Percentiles rank a stretch among this genome's conserved stretches.
Conservation (phyloP, 2,797 vertebrate genomes). For the Chloroceryle inda region DNA sequence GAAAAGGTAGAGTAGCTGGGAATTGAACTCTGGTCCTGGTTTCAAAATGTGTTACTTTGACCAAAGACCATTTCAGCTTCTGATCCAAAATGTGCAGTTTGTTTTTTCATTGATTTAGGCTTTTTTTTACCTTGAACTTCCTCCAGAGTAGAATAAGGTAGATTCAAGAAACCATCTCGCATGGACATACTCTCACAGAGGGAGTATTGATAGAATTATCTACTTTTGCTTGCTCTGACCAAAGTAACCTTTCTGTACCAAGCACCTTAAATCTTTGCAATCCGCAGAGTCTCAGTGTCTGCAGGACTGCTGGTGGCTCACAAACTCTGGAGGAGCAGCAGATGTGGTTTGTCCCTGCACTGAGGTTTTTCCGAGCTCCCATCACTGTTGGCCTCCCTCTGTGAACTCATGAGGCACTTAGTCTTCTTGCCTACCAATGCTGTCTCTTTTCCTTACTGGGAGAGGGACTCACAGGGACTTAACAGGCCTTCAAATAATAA, state of each 20-base stretch:
- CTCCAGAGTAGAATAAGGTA: not conserved
- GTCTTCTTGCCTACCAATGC: not conserved
- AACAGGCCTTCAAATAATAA: not conserved
- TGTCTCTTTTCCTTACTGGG: not conserved
- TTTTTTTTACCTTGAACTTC: not conserved
- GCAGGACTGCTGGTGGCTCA: not conserved
- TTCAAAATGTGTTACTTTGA: not conserved
- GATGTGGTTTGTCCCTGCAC: rapidly evolving
- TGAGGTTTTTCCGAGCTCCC: not conserved
- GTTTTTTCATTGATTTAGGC: not conserved
- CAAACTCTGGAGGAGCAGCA: not conserved
- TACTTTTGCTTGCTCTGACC: not conserved
- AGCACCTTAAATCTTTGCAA: not conserved
- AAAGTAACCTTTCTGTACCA: not conserved
- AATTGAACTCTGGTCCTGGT: constrained; percentile 1
- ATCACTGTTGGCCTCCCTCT: not conserved
- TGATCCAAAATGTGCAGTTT: not conserved
- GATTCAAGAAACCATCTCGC: not conserved
- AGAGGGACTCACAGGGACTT: not conserved
- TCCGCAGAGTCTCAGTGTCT: not conserved
- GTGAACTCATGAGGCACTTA: not conserved
- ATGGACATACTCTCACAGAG: not conserved
- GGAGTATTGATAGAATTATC: rapidly evolving
- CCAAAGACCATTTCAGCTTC: constrained; percentile 7
- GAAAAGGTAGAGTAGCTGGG: not conserved